Base-by-base conservation (phyloP, 2,113 vertebrate species). In the Perca flavescens region DNA sequence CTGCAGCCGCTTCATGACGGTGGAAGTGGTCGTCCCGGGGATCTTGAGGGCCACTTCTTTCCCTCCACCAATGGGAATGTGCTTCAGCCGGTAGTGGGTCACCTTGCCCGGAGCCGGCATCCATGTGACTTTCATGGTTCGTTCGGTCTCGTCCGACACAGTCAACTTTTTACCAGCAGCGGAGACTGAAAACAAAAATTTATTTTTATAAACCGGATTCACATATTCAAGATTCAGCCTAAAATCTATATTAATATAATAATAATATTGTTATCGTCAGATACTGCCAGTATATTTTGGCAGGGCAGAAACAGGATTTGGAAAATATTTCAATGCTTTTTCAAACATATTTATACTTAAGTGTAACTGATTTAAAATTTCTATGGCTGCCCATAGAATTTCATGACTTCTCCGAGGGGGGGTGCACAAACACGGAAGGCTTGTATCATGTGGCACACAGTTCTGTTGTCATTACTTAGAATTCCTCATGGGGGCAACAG, bases 111-210 rank as follows among this genome's bases (percentile, higher is more conserved):
- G 98, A 0, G 97, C 96, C 0, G 96, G 93, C 47, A 89, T 93
- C 98, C 98, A 99, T 0, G 83, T 89, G 43, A 97, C 97, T 62
- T 93, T 96, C 97, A 99, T 97, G 62, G 93, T 94, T 4, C 90
- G 95, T 88, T 98, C 97, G 0, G 96, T 99, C 93, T 99, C 96
- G 0, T 98, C 95, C 3, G 96, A 96, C 47, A 99, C 96, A 0
- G 21, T 93, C 82, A 99, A 85, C 9, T 22, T 80, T 89, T 96
- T 96, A 17, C 89, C 94, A 17, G 91, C 91, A n/a, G 92, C 87
- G 15, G 97, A 96, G 58, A 95, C 98, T 99, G 84, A 21, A 79
- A 77, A 83, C 3, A 79, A n/a, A 13, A 74, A 53, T 2, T 50
- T 2, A 52, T 7, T 22, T 47, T 52, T 16, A 21, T 43, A 43